A percentile compares a stretch with the other conserved stretches of the same genome.
Conservation (phyloP, 1,140 invertebrate species). For the Batillaria attramentaria region DNA sequence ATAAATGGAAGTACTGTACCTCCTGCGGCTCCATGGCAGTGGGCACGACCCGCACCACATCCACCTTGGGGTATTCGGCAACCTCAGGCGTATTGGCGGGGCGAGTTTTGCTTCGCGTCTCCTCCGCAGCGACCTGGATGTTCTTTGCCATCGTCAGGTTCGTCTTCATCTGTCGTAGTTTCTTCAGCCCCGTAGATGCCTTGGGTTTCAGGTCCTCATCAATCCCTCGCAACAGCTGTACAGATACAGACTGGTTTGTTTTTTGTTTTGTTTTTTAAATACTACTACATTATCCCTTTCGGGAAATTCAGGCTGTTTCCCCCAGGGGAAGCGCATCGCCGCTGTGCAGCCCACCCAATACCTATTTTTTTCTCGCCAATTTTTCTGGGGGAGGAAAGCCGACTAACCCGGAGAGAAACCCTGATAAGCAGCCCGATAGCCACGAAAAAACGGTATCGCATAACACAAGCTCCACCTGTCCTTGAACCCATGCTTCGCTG, state of each 20-base stretch:
- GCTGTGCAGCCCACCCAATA: no score
- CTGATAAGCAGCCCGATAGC: no score
- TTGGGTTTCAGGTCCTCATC: constrained; percentile 41
- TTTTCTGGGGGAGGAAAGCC: no score
- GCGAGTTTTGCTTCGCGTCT: constrained; percentile 19
- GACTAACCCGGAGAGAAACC: no score
- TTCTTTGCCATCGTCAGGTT: constrained; percentile 25
- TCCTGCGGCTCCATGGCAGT: constrained; percentile 58
- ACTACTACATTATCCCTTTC: no score
- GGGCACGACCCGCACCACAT: constrained; percentile 58
- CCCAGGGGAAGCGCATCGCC: no score
- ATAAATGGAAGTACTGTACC: no score
- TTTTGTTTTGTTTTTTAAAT: background rate
- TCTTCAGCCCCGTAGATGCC: constrained; percentile 28
- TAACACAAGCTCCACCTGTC: no score
- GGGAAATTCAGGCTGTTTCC: no score
- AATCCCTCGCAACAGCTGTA: constrained; percentile 29
- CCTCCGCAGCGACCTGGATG: constrained; percentile 11
- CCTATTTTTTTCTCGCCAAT: no score
- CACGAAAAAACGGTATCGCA: no score
- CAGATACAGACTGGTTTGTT: background rate
- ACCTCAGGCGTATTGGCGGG: constrained; percentile 45
- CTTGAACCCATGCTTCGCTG: no score
- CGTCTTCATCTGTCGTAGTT: constrained; percentile 13
- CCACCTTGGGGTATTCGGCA: constrained; percentile 62